Percentiles rank a stretch among this genome's conserved stretches.
Evolutionary conservation across 2,113 vertebrate species (phyloP).

Genomic region (Athene noctua): DNA sequence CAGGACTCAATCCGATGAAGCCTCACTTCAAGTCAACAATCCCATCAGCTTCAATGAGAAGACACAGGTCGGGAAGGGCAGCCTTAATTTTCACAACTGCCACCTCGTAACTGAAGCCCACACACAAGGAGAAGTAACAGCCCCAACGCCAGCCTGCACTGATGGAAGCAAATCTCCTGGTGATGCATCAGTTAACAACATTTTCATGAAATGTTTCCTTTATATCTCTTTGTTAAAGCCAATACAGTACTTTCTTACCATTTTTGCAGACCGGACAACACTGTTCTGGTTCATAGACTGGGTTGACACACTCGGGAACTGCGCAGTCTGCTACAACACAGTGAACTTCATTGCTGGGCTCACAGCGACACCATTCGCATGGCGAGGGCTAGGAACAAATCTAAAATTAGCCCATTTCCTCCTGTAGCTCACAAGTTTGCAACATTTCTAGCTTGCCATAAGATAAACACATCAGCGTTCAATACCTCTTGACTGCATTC

Average conservation of each 20-base stretch:
- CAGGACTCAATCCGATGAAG: neutral
- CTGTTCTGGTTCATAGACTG: slow-evolving; percentile 97
- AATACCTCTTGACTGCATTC: slow-evolving; percentile 10
- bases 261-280: slow-evolving; percentile 99
- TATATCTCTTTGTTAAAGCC: slow-evolving; percentile 64
- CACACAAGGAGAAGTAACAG: neutral
- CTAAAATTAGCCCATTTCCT: slow-evolving; percentile 77
- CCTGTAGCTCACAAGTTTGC: slow-evolving; percentile 69
- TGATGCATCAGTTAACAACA: neutral
- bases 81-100: neutral
- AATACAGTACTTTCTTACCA: slow-evolving; percentile 83
- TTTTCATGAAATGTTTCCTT: neutral
- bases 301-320: slow-evolving; percentile 98
- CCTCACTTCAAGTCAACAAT: neutral
- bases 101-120: neutral
- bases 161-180: neutral
- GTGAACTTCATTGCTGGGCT: slow-evolving; percentile 99
- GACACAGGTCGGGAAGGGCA: neutral
- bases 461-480: slow-evolving; percentile 66
- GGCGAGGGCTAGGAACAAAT: slow-evolving; percentile 86
- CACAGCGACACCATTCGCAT: slow-evolving; percentile 99
- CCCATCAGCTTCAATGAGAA: neutral
- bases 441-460: slow-evolving; percentile 72
- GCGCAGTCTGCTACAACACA: slow-evolving; percentile 99
- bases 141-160: fast-evolving